Conservation (phyloP, 2,888 invertebrate genomes). For the Minunthozetes semirufus region DNA sequence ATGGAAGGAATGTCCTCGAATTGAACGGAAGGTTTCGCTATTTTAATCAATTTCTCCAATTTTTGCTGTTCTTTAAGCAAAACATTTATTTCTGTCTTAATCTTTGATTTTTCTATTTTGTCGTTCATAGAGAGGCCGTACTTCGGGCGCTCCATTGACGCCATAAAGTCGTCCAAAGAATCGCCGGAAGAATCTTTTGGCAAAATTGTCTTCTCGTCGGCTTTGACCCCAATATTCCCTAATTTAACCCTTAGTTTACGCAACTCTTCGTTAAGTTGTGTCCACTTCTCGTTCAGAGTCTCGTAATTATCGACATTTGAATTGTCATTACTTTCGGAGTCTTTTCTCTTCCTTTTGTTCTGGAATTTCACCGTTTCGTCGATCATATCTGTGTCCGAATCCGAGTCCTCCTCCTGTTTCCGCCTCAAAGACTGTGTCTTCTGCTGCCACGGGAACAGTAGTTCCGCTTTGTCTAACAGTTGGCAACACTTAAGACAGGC, state of each 20-base stretch:
- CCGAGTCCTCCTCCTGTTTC: conserved; percentile 27
- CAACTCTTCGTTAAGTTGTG: conserved; percentile 32
- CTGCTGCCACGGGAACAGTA: conserved; percentile 38
- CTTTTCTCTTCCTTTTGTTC: conserved; percentile 20
- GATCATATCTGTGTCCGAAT: conserved; percentile 30
- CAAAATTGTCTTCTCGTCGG: background rate
- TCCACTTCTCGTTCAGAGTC: conserved; percentile 34
- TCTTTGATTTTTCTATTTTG: conserved; percentile 38
- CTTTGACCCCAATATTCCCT: conserved; percentile 3
- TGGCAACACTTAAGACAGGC: conserved; percentile 36
- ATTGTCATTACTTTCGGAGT: background rate
- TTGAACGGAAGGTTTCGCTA: conserved; percentile 32
- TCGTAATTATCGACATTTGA: conserved; percentile 30
- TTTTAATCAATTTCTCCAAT: conserved; percentile 35
- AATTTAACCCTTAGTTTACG: conserved; percentile 27
- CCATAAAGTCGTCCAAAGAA: conserved; percentile 35
- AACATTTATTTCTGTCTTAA: conserved; percentile 27
- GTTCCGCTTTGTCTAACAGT: conserved; percentile 37
- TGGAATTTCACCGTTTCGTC: conserved; percentile 33
- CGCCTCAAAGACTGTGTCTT: conserved; percentile 2
- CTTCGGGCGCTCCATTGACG: conserved; percentile 20
- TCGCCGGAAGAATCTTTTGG: conserved; percentile 10
- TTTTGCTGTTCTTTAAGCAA: conserved; percentile 34
- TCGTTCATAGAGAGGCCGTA: conserved; percentile 30
- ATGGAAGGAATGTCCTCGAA: background rate